Base-by-base conservation (phyloP, 2,113 vertebrate species). In the Gymnarchus niloticus region DNA sequence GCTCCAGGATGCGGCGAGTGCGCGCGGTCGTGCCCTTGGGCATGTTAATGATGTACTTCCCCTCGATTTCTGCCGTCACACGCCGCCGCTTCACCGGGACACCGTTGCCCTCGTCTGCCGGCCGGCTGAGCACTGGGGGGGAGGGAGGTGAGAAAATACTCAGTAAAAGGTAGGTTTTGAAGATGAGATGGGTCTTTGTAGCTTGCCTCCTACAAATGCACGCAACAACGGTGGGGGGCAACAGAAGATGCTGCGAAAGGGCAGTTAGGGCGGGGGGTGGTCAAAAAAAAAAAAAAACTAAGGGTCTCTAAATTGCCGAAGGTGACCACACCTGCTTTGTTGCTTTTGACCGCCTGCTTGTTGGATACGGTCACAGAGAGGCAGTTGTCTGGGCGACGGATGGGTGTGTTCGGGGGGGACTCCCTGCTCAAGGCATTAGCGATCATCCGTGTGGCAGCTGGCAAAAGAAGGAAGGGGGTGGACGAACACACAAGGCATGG, bases 31-130 rank as follows among this genome's bases (percentile, higher is more conserved):
- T 97, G 86, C 97, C 97, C 91, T 98, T 98, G 88, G 97, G 97
- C 97, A 99, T 98, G 93, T 95, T 97, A 93, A 99, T 94, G 86
- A 98, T 95, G 91, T 98, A 99, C 86, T 99, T 99, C 83, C 97
- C 97, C 90, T 99, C 97, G 95, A 98, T 99, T 91, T 99, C 97
- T 0, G 96, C 96, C 0, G 97, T 99, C 83, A 98, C 97, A 0
- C 97, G 94, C 3, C 97, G 94, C 0, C 90, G 93, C 90, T 98
- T 99, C 61, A 92, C 90, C 0, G 95, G 90, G 6, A 91, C 65
- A 9, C 86, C 85, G 10, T 93, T 92, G 46, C 91, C 92, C 56
- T 96, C 94, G 0, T 94, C 94, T 0, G 91, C 94, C 1, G 88
- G 87, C 23, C 90, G 88, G 78, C 91, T 91, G 76, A 94, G 78